These are phyloP conservation scores for Ginglymostoma cirratum DNA, from an alignment of 2,113 vertebrate species.

Conservation along the genomic window DNA sequence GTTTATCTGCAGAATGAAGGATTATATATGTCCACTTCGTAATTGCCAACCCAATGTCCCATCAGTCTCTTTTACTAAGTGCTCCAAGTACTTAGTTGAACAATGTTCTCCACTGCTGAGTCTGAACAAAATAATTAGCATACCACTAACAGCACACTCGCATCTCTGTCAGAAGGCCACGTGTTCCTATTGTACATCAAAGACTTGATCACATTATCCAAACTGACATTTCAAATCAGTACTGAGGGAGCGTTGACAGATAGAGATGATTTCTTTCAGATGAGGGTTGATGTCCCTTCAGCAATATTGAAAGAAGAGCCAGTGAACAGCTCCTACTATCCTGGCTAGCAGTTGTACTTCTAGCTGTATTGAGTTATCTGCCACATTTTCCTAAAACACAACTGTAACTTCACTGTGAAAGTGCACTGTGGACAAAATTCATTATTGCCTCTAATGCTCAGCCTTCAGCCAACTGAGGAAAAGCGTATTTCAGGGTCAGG, in stretches of 20 bases:
- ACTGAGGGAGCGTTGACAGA: not conserved
- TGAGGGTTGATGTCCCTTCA: not conserved
- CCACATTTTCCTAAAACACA: not conserved
- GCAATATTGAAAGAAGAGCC: not conserved
- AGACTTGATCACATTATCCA: not conserved
- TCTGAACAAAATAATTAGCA: too few relatives aligned
- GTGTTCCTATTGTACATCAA: not conserved
- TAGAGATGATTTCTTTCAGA: not conserved
- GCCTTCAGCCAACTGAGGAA: too few relatives aligned
- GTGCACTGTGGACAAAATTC: too few relatives aligned
- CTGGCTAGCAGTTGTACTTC: not conserved
- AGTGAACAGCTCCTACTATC: not conserved
- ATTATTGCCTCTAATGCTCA: too few relatives aligned
- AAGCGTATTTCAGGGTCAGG: too few relatives aligned
- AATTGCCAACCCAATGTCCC: too few relatives aligned
- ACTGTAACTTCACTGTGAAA: too few relatives aligned
- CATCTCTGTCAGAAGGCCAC: not conserved
- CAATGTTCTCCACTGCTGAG: too few relatives aligned
- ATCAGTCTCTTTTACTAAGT: too few relatives aligned
- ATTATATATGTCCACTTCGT: too few relatives aligned
- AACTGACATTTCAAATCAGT: not conserved
- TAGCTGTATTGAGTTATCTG: not conserved
- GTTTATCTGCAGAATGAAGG: too few relatives aligned
- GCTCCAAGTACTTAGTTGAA: too few relatives aligned
- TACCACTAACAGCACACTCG: not conserved